Conservation (phyloP, 2,113 vertebrate genomes). For the Rhynchomys soricoides region DNA sequence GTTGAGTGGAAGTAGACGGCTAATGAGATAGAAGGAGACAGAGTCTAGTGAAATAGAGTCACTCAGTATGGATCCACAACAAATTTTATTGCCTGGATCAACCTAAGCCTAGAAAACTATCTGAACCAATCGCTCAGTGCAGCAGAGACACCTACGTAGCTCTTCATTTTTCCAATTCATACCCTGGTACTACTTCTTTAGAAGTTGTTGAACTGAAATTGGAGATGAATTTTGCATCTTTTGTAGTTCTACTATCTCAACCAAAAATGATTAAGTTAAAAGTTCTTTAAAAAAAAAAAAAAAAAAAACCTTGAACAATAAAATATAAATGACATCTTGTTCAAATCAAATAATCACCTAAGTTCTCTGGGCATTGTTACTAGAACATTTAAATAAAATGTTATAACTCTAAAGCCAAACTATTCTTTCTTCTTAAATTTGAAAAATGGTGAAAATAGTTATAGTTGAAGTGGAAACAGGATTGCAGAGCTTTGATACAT, state of each 20-base stretch:
- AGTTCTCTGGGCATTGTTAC: not conserved
- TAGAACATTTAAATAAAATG: not conserved
- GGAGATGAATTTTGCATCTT: slow-evolving; percentile 30
- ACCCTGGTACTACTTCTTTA: slow-evolving; percentile 46
- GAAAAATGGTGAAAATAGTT: not conserved
- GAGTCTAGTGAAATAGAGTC: not conserved
- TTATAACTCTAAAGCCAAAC: not conserved
- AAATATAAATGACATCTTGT: slow-evolving; percentile 40
- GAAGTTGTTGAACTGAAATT: slow-evolving; percentile 7
- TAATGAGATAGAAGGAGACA: not conserved
- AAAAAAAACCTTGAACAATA: slow-evolving; percentile 33
- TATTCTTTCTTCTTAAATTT: slow-evolving; percentile 29
- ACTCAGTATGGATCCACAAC: not conserved
- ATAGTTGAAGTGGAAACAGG: not conserved
- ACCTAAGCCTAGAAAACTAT: not conserved
- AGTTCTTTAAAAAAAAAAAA: not conserved
- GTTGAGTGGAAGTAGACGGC: not conserved
- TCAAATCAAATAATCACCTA: slow-evolving; percentile 43
- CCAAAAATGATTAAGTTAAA: slow-evolving; percentile 27
- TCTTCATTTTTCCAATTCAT: not conserved
- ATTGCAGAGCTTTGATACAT: slow-evolving; percentile 19
- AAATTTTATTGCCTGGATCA: not conserved
- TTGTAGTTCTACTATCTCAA: slow-evolving; percentile 38
- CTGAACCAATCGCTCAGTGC: not conserved
- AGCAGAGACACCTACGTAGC: not conserved